Base-by-base conservation (phyloP, 2,888 invertebrate species). In the Diplolepis rosae region DNA sequence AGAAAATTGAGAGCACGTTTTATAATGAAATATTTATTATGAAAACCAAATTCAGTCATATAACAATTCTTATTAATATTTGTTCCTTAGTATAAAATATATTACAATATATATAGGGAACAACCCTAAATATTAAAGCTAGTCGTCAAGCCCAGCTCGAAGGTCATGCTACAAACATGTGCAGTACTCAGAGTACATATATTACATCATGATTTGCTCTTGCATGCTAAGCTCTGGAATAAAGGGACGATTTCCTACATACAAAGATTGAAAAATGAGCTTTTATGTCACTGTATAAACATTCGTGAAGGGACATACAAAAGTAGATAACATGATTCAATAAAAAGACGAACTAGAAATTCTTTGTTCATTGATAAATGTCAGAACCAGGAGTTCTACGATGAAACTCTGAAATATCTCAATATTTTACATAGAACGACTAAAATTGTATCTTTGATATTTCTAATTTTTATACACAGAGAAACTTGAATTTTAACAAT, bases 31-130 rank as follows among this genome's bases (percentile, higher is more conserved):
- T 61, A 61, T 61, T 61, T 61, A 61, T 61, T 61, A 39, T 61
- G 22, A 24, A 61, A 61, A 61, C 39, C 61, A 61, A 39, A 61
- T 35, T 61, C 61, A 61, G 61, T 61, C 61, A 48, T 74, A 77
- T 73, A 85, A 85, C 84, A 84, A 83, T 82, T 82, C 74, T 83
- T 76, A 77, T 76, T 81, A 74, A 72, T 71, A 77, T 79, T 80
- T 82, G 73, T 77, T 80, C 78, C 79, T 77, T 77, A 78, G 83
- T 85, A 86, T 82, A 86, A 86, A 83, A 87, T 87, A 87, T 87
- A 87, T 87, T 86, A 86, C 85, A 85, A 85, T 86, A 83, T 83
- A 82, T 83, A 80, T 69, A 77, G 67, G 73, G 73, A 75, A 77
- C 69, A 71, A 66, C 50, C 48, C 69, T 73, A 76, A 74, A 80